A percentile compares a stretch with the other conserved stretches of the same genome.
Evolutionary conservation across 1,140 invertebrate species (phyloP).

Genomic region (Drosophila pseudoananassae): DNA sequence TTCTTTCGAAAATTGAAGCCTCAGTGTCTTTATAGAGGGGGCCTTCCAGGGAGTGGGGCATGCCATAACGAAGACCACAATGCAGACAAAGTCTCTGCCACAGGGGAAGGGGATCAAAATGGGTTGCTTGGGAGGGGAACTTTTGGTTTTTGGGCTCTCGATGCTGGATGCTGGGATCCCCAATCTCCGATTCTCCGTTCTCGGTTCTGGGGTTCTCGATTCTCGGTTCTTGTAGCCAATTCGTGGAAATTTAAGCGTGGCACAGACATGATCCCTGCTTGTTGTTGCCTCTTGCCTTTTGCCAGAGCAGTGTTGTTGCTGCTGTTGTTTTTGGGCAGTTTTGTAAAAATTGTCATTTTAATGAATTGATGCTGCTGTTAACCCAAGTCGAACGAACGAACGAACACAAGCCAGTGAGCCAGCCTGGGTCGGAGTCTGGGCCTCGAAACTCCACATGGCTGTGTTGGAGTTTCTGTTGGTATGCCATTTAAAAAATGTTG

Average conservation of each 20-base stretch:
- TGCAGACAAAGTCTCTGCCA: conserved; percentile 40
- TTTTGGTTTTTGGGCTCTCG: conserved; percentile 15
- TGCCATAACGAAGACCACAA: conserved; percentile 45
- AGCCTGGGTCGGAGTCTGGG: conserved; percentile 17
- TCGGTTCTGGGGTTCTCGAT: conserved; percentile 27
- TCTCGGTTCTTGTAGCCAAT: conserved; percentile 78
- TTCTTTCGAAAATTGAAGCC: background rate
- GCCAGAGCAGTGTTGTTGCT: conserved; percentile 31
- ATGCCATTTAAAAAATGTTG: conserved; percentile 81
- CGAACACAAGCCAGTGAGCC: conserved; percentile 19
- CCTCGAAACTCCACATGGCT: background rate
- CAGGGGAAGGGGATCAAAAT: conserved; percentile 15
- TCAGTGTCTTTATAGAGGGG: conserved; percentile 14
- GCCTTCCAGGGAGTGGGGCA: conserved; percentile 10
- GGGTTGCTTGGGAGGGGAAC: conserved; percentile 18
- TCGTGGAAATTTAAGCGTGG: conserved; percentile 82
- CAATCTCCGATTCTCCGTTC: conserved; percentile 14
- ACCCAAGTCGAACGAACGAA: conserved; percentile 48
- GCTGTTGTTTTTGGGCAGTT: conserved; percentile 80
- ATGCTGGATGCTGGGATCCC: conserved; percentile 6
- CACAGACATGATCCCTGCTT: conserved; percentile 77
- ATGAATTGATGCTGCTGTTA: conserved; percentile 83
- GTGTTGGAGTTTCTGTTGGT: conserved; percentile 9
- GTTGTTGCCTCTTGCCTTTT: conserved; percentile 56
- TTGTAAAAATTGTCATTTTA: conserved; percentile 83